phyloP scores from a whole-genome alignment of 1,140 invertebrate genomes.

The Glomeris maerens region DNA sequence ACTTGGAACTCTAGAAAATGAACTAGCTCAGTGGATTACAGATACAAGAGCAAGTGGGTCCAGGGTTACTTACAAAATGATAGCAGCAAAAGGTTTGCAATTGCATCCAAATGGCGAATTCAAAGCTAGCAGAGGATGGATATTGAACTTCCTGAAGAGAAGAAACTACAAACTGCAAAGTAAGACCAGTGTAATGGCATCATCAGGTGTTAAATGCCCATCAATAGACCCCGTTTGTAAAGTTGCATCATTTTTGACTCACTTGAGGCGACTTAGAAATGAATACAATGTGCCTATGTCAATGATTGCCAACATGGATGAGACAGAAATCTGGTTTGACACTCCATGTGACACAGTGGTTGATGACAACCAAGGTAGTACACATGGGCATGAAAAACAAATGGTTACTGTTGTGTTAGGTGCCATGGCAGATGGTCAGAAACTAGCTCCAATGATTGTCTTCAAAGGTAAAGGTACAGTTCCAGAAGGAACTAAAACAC shows the following conservation, averaged over 20 bases:
- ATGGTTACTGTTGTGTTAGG: slow-evolving; percentile 22
- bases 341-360: slow-evolving; percentile 16
- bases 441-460: slow-evolving; percentile 23
- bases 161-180: not conserved
- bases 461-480: slow-evolving; percentile 20
- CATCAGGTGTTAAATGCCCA: not conserved
- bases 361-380: slow-evolving; percentile 12
- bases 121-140: not conserved
- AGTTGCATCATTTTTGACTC: not conserved
- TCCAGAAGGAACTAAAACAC: slow-evolving; percentile 12
- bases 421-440: slow-evolving; percentile 19
- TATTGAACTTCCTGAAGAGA: not conserved
- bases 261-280: not conserved
- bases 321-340: slow-evolving; percentile 19
- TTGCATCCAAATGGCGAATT: not conserved
- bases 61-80: not conserved
- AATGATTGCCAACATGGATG: slow-evolving; percentile 15
- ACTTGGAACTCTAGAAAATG: not conserved
- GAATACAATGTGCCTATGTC: slow-evolving; percentile 21
- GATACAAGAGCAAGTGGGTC: not conserved
- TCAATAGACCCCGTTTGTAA: not conserved
- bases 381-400: slow-evolving; percentile 22
- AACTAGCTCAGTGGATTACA: not conserved
- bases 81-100: not conserved
- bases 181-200: not conserved